These are phyloP conservation scores for Pachyseris speciosa DNA, from an alignment of 64 coral and sea anemone genomes.

Conservation along the genomic window DNA sequence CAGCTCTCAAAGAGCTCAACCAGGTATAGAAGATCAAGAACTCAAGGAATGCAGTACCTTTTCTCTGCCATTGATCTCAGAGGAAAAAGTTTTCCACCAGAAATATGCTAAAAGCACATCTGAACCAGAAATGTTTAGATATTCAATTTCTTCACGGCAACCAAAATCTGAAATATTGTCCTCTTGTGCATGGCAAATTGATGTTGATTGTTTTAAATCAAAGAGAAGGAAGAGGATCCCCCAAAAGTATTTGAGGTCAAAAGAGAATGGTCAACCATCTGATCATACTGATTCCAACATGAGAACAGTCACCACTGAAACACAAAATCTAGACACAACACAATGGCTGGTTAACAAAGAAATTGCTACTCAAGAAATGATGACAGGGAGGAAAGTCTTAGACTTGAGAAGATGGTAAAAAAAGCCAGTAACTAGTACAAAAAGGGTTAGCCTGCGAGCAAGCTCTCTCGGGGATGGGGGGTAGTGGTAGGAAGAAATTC, in stretches of 20 bases:
- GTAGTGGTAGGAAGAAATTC: too few species aligned
- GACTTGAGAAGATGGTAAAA: constrained; percentile 84
- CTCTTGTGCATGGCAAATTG: constrained; percentile 87
- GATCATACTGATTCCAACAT: not conserved
- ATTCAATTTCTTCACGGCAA: not conserved
- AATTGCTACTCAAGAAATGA: constrained; percentile 49
- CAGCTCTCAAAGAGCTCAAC: not conserved
- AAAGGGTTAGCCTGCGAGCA: too few species aligned
- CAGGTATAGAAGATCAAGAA: not conserved
- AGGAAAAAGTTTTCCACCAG: not conserved
- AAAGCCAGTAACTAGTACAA: too few species aligned
- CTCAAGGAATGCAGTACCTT: not conserved
- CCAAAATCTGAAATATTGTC: not conserved
- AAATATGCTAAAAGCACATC: not conserved
- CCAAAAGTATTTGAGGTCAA: not conserved
- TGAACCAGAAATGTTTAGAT: not conserved
- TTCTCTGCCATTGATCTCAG: constrained; percentile 3
- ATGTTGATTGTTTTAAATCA: constrained; percentile 71
- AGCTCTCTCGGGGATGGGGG: too few species aligned
- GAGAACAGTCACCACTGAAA: not conserved
- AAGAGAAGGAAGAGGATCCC: constrained; percentile 58
- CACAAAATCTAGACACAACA: not conserved
- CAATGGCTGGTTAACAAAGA: not conserved
- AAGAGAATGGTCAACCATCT: not conserved
- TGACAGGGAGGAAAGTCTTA: constrained; percentile 80